Percentiles rank a stretch among this genome's conserved stretches.
Evolutionary conservation across 1,140 invertebrate species (phyloP).

Genomic region (Trachelipus rathkii): DNA sequence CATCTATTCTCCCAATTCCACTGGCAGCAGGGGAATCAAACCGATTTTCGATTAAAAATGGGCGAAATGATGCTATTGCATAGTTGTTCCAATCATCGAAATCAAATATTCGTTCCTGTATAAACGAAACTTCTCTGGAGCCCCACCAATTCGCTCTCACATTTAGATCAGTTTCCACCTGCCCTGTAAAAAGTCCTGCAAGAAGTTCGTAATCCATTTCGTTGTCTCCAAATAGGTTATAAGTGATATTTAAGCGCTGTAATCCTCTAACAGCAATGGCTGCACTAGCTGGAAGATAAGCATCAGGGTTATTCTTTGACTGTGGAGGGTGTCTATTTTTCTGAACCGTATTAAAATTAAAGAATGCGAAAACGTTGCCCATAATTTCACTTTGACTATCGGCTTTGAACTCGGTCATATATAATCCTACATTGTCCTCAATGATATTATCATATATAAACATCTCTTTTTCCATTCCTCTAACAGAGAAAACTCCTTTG

Average conservation of each 20-base stretch:
- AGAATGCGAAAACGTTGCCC: constrained; percentile 72
- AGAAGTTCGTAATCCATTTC: constrained; percentile 79
- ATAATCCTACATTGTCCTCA: constrained; percentile 73
- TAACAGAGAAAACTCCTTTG: constrained; percentile 73
- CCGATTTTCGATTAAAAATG: constrained; percentile 73
- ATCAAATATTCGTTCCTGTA: constrained; percentile 88
- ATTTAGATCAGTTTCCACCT: constrained; percentile 79
- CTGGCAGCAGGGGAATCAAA: constrained; percentile 61
- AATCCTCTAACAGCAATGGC: constrained; percentile 89
- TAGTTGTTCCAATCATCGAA: constrained; percentile 99
- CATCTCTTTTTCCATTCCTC: constrained; percentile 96
- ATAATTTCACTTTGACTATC: constrained; percentile 91
- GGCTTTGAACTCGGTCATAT: constrained; percentile 78
- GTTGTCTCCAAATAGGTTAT: constrained; percentile 88
- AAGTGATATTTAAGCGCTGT: constrained; percentile 84
- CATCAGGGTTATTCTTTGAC: constrained; percentile 46
- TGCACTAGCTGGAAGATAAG: constrained; percentile 64
- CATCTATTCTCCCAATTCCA: constrained; percentile 22
- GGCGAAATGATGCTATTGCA: constrained; percentile 81
- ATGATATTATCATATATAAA: constrained; percentile 68
- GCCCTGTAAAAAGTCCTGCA: constrained; percentile 83
- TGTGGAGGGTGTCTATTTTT: constrained; percentile 59
- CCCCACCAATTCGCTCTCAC: constrained; percentile 97
- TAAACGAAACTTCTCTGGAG: constrained; percentile 62
- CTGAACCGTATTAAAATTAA: constrained; percentile 72